Evolutionary conservation across 2,113 vertebrate species (phyloP), one percentile per base, ranked within the genome.

Genomic region (Cichladusa arquata): DNA sequence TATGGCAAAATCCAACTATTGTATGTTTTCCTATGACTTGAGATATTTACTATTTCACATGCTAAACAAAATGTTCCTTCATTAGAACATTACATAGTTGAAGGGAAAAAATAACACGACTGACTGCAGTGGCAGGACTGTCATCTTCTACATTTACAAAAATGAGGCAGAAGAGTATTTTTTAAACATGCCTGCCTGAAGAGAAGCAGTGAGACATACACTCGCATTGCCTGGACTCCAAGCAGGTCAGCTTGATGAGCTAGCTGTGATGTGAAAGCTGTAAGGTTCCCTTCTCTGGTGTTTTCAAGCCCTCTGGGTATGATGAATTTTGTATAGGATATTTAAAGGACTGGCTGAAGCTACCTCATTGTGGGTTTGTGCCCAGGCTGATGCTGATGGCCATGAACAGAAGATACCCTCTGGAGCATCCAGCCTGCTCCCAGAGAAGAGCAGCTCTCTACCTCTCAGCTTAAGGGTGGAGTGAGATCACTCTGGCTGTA

Each of bases 1-100:
- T 81, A 34, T 94, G 80, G 79, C 34, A 82, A 97, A 97, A 96
- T 73, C 77, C 42, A 80, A 62, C 85, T 73, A 95, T 82, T 96
- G 79, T 93, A 86, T 73, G 33, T 58, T 95, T 95, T 90, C 77
- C 95, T 89, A 82, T 34, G 18, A 84, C 87, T 92, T 71, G 57
- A 71, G 50, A 66, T 88, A 77, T 77, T 97, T 94, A 81, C 53
- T 45, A 81, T 76, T 87, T 89, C 82, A 77, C 54, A 60, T 53
- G 56, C 65, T 90, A 88, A 88, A 93, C 57, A 95, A 93, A 96
- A 97, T 56, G 79, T 86, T 90, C 69, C 86, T 83, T 86, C 64
- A 71, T 56, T 89, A 87, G 64, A 73, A 92, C 62, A 81, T 36
- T 54, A 94, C n/a, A 66, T n/a, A 44, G 45, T 24, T 60, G 24